Evolutionary conservation across 2,113 vertebrate genomes (phyloP), one percentile per base, ranked within the genome.

Genomic region (Rhinoderma darwinii): DNA sequence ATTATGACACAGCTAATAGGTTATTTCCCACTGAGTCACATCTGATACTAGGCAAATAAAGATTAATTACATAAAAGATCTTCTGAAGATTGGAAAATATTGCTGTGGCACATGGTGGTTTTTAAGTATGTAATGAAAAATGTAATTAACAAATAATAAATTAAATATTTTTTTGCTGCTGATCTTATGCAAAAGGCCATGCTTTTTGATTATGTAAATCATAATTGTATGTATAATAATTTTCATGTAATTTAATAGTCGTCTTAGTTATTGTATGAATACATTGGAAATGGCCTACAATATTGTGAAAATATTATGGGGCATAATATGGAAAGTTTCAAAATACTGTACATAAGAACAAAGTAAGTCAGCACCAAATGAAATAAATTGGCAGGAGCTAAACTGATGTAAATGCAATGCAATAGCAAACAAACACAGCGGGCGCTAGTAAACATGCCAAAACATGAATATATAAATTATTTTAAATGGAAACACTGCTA

Each of bases 11-110:
- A 70, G 61, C 43, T 47, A n/a, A 63, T 68, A 61, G 30, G 68
- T 63, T 82, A 27, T 82, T 47, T 82, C 80, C 80, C 80, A 43
- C 41, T 25, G 80, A 82, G 80, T 44, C 59, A 32, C 59, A 82
- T 82, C 39, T 50, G 41, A 82, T 68, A 17, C 39, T 47, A 68
- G 41, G 32, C 61, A 82, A 82, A 68, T 82, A 82, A 44, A 47
- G 18, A 82, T 82, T 66, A 82, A 82, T 41, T 81, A 63, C 22
- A 81, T 15, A 61, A 41, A 61, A 63, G 54, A 81, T 25, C 78
- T 61, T 81, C 54, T n/a, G 22, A 59, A n/a, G 54, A 61, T 8
- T 61, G 25, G 17, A 81, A 63, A 81, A 80, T 73, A 50, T 37
- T 54, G 47, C 44, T 27, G 12, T 73, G 32, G 22, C 30, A 72